These are phyloP conservation scores for Ephestia elutella DNA, from an alignment of 1,140 invertebrate species.

Conservation along the genomic window DNA sequence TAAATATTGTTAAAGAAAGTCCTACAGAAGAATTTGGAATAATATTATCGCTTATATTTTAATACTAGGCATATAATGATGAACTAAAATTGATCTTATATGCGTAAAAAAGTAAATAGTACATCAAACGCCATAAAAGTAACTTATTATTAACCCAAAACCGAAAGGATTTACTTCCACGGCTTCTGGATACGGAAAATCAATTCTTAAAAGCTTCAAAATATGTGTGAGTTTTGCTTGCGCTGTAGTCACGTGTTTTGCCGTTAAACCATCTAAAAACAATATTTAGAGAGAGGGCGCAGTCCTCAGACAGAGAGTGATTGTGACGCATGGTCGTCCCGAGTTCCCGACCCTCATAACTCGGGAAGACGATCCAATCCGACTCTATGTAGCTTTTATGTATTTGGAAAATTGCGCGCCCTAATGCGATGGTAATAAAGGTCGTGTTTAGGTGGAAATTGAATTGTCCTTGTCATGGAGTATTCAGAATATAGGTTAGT, in stretches of 20 bases:
- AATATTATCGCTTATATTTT: no score
- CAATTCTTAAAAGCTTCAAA: neutral
- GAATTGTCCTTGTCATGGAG: slow-evolving; percentile 5
- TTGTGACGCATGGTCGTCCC: slow-evolving; percentile 37
- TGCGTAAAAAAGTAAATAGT: slow-evolving; percentile 9
- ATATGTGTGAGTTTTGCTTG: slow-evolving; percentile 20
- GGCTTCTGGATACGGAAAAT: neutral
- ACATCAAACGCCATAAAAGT: slow-evolving; percentile 29
- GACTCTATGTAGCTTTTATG: slow-evolving; percentile 20
- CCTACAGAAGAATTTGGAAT: no score
- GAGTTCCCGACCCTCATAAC: slow-evolving; percentile 30
- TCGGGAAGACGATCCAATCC: slow-evolving; percentile 28
- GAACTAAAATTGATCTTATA: neutral
- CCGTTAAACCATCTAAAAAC: slow-evolving; percentile 28
- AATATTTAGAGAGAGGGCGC: slow-evolving; percentile 36
- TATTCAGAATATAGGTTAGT: neutral
- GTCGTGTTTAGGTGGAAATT: slow-evolving; percentile 17
- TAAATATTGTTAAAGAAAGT: no score
- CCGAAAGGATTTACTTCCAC: neutral
- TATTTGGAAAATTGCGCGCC: slow-evolving; percentile 27
- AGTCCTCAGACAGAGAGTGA: slow-evolving; percentile 35
- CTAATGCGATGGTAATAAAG: slow-evolving; percentile 21
- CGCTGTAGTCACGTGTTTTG: slow-evolving; percentile 14
- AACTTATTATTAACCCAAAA: slow-evolving; percentile 20
- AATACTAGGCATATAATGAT: neutral